phyloP scores from a whole-genome alignment of 92 coral and sea anemone species.

The Parazoanthus swiftii region DNA sequence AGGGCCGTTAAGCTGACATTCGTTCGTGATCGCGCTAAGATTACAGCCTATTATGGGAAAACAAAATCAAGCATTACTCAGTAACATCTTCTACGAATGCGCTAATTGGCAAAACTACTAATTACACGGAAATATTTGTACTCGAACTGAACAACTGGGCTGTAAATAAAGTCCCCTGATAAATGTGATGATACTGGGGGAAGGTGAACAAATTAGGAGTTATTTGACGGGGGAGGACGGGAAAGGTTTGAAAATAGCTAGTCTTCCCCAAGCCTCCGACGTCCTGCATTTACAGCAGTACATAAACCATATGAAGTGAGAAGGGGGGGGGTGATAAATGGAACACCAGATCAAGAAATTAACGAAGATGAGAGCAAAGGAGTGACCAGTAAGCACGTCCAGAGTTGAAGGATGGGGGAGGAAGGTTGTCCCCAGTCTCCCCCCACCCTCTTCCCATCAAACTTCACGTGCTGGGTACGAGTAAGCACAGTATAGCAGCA shows the following conservation, averaged over 20 bases:
- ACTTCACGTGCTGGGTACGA: neutral
- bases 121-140: neutral
- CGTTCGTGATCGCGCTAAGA: conserved; percentile 69
- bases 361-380: neutral
- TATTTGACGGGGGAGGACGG: neutral
- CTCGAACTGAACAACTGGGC: neutral
- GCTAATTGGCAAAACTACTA: neutral
- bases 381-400: neutral
- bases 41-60: conserved; percentile 56
- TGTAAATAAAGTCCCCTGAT: neutral
- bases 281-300: too few relatives aligned
- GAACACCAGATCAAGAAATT: neutral
- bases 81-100: neutral
- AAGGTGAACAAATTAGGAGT: neutral
- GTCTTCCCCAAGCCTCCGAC: too few relatives aligned
- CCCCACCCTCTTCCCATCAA: too few relatives aligned
- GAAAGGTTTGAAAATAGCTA: neutral
- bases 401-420: neutral
- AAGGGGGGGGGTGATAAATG: too few relatives aligned
- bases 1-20: conserved; percentile 81
- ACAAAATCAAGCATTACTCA: neutral
- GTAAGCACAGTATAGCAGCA: too few relatives aligned
- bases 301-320: too few relatives aligned
- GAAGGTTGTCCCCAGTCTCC: neutral
- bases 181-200: neutral